phyloP scores from a whole-genome alignment of 2,113 vertebrate species.

The Steatornis caripensis region DNA sequence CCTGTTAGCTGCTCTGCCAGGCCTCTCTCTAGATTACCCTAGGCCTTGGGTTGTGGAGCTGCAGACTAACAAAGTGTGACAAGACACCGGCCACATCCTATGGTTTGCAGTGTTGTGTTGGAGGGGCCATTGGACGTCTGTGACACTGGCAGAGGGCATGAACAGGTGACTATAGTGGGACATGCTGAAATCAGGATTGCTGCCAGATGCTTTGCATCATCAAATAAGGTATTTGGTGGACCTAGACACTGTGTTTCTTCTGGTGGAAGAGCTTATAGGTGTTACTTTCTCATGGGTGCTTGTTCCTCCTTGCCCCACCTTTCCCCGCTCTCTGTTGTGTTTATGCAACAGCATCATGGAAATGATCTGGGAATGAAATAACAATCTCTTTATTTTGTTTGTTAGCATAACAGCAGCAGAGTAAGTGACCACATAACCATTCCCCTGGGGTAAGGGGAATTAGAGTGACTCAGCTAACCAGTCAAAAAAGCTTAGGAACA shows the following conservation, averaged over 20 bases:
- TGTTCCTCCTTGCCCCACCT: background rate
- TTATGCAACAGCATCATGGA: background rate
- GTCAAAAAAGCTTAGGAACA: background rate
- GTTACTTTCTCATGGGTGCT: background rate
- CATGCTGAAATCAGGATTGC: background rate
- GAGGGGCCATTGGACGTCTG: background rate
- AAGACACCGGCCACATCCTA: fast-evolving
- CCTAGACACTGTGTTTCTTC: background rate
- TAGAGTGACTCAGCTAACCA: background rate
- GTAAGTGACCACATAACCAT: background rate
- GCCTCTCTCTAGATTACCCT: background rate
- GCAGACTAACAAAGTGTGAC: background rate
- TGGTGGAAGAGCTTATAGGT: background rate
- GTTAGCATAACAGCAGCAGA: background rate
- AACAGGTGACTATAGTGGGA: background rate
- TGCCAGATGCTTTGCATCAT: background rate
- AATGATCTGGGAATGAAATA: background rate
- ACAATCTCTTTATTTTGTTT: background rate
- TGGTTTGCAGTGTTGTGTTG: background rate
- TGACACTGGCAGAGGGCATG: background rate
- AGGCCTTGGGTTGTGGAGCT: background rate
- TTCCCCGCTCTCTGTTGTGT: background rate
- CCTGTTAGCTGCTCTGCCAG: background rate
- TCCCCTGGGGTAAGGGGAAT: background rate
- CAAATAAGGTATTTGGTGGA: background rate